phyloP scores from a whole-genome alignment of 2,113 vertebrate species.

The Xenopus tropicalis region DNA sequence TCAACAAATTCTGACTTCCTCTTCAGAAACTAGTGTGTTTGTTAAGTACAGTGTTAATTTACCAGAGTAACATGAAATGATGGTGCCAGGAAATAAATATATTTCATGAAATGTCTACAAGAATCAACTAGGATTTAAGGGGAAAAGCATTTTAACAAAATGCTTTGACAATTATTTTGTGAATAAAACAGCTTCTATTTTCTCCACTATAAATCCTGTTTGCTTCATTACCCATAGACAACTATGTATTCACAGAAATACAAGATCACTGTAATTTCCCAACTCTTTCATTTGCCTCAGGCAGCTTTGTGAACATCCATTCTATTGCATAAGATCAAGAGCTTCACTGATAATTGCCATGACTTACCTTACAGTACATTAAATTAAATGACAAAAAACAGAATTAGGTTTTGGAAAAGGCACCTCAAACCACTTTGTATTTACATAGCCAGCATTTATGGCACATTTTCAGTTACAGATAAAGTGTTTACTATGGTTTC shows the following conservation, averaged over 20 bases:
- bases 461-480: neutral
- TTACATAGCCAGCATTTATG: neutral
- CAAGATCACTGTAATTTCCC: constrained; percentile 26
- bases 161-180: constrained; percentile 9
- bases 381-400: constrained; percentile 7
- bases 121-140: constrained; percentile 6
- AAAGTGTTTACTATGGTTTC: neutral
- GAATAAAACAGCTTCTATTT: constrained; percentile 20
- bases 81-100: too few species aligned
- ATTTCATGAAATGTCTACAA: neutral
- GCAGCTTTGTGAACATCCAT: constrained; percentile 11
- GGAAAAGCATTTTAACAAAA: neutral
- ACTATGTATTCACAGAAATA: constrained; percentile 25
- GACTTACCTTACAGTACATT: constrained; percentile 2
- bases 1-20: too few species aligned
- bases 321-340: constrained; percentile 21
- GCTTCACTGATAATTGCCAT: constrained; percentile 16
- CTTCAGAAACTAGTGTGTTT: too few species aligned
- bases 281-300: constrained; percentile 16
- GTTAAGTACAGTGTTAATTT: too few species aligned
- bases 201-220: constrained; percentile 23
- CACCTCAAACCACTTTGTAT: neutral
- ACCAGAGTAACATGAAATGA: too few species aligned
- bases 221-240: constrained; percentile 33
- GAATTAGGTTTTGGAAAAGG: neutral